Evolutionary conservation across 2,113 vertebrate genomes (phyloP).

Genomic region (Isurus oxyrinchus): DNA sequence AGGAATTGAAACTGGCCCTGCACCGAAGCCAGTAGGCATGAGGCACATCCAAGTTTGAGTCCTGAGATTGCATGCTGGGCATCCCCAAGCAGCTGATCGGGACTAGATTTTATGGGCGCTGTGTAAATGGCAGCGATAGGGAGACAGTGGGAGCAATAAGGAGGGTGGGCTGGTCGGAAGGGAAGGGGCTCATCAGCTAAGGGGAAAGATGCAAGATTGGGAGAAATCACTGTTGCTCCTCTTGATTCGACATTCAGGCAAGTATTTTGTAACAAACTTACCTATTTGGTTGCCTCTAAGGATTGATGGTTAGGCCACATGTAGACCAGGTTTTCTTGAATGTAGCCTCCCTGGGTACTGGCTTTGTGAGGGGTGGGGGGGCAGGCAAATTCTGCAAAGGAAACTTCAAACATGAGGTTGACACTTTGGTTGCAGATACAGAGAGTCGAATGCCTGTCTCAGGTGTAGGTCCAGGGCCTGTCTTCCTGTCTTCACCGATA

Average conservation of each 20-base stretch:
- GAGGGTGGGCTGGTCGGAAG: not conserved
- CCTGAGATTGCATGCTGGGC: not conserved
- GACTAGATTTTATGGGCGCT: no score
- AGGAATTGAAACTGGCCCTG: not conserved
- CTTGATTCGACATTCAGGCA: not conserved
- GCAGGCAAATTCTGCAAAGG: not conserved
- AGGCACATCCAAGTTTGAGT: not conserved
- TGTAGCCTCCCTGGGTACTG: no score
- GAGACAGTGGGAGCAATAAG: no score
- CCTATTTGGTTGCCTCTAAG: not conserved
- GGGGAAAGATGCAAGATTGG: not conserved
- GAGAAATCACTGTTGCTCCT: not conserved
- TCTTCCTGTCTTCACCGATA: not conserved
- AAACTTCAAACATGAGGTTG: not conserved
- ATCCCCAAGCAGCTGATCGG: not conserved
- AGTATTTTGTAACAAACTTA: no score
- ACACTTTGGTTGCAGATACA: not conserved
- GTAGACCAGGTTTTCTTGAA: not conserved
- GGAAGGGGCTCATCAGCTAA: not conserved
- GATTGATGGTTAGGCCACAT: not conserved
- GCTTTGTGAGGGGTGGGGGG: no score
- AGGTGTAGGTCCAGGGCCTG: not conserved
- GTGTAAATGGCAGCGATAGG: no score
- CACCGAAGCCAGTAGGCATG: not conserved
- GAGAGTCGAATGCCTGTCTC: not conserved